These are phyloP conservation scores for Furnarius figulus DNA, from an alignment of 2,113 vertebrate species.

Conservation along the genomic window DNA sequence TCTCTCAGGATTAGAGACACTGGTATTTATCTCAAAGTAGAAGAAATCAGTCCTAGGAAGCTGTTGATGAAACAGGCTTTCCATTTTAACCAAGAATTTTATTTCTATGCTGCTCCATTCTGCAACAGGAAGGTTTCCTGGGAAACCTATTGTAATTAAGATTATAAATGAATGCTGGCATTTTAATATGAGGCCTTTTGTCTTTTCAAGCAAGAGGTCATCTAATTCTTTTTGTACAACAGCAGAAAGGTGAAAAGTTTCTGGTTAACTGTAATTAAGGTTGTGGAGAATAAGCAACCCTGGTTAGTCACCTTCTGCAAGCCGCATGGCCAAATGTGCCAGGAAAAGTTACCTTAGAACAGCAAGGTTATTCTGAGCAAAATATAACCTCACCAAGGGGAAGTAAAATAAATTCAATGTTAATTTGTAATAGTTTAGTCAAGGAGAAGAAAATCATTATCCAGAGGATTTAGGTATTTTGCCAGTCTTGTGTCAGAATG, in stretches of 20 bases:
- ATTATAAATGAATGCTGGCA: neutral
- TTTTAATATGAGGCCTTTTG: neutral
- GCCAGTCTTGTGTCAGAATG: neutral
- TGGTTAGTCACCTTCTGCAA: neutral
- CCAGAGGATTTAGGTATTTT: neutral
- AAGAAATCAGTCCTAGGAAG: neutral
- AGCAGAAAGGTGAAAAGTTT: slow-evolving; percentile 18
- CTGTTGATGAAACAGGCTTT: neutral
- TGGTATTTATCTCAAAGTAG: neutral
- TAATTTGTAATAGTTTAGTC: neutral
- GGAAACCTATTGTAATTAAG: slow-evolving; percentile 9
- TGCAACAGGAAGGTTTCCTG: neutral
- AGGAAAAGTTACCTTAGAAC: neutral
- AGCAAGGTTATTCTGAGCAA: neutral
- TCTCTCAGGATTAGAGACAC: neutral
- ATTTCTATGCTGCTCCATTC: neutral
- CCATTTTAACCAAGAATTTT: neutral
- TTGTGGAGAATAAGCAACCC: neutral
- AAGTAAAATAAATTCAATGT: neutral
- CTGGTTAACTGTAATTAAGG: neutral
- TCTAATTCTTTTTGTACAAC: neutral
- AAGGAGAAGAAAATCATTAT: neutral
- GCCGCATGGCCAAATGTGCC: neutral
- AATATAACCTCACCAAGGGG: neutral
- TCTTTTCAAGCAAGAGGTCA: neutral